These are phyloP conservation scores for Coecobrya sp. DNA, from an alignment of 2,888 invertebrate species.

Conservation along the genomic window DNA sequence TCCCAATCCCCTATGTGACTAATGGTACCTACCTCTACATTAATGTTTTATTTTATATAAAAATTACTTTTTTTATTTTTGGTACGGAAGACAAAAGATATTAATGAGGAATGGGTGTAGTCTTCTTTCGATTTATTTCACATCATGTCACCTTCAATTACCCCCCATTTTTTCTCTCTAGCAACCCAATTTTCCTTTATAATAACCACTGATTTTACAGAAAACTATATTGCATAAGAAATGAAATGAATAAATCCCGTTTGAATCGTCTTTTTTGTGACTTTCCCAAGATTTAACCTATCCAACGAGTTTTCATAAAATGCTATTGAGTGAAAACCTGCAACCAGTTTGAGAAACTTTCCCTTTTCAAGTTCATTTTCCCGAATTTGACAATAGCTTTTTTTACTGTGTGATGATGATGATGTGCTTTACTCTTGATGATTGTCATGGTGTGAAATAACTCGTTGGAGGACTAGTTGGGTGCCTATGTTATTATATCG, in stretches of 20 bases:
- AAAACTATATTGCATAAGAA: too few relatives aligned
- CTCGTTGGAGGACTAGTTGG: constrained; percentile 69
- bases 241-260: too few relatives aligned
- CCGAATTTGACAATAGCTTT: constrained; percentile 1
- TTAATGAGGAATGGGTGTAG: constrained; percentile 75
- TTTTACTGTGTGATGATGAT: constrained; percentile 11
- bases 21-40: constrained; percentile 64
- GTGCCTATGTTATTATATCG: constrained; percentile 76
- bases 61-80: constrained; percentile 41
- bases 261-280: too few relatives aligned
- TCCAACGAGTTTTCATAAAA: not conserved
- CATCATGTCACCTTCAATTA: constrained; percentile 14
- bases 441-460: constrained; percentile 48
- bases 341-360: not conserved
- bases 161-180: not conserved
- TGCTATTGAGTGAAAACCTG: too few relatives aligned
- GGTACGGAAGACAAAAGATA: constrained; percentile 50
- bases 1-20: constrained; percentile 72
- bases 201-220: not conserved
- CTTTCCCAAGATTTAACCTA: too few relatives aligned
- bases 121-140: constrained; percentile 59
- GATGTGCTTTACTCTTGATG: not conserved
- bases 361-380: too few relatives aligned
- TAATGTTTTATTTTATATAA: not conserved
- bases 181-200: not conserved